Conservation (phyloP, 2,888 invertebrate genomes). For the Pristionchus japonicus region DNA sequence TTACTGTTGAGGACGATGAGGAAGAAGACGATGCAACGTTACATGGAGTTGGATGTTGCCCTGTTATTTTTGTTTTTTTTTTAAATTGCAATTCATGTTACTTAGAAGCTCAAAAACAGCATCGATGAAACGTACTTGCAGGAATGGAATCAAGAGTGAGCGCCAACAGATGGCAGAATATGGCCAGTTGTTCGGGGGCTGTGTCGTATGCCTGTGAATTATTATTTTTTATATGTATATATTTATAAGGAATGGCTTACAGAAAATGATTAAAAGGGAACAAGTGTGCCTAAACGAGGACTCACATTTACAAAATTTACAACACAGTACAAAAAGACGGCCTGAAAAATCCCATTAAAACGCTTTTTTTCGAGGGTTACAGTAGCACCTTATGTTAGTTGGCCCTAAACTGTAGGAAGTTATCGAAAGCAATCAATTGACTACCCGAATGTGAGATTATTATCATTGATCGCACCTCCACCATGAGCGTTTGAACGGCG, state of each 20-base stretch:
- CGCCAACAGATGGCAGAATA: slow-evolving; percentile 14
- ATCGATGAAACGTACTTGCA: not conserved
- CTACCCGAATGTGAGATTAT: no score
- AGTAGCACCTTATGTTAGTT: no score
- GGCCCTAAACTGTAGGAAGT: no score
- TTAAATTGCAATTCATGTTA: not conserved
- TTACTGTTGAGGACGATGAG: not conserved
- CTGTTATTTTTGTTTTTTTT: not conserved
- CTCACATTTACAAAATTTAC: not conserved
- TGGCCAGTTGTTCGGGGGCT: slow-evolving; percentile 9
- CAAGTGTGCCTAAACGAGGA: not conserved
- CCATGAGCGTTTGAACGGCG: not conserved
- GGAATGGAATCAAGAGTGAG: not conserved
- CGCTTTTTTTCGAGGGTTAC: no score
- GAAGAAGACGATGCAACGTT: not conserved
- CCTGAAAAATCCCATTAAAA: no score
- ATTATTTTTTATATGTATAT: not conserved
- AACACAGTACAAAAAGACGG: no score
- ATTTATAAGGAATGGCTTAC: not conserved
- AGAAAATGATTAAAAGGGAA: not conserved
- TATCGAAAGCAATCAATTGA: no score
- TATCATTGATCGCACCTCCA: slow-evolving; percentile 35
- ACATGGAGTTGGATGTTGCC: not conserved
- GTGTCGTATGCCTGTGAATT: not conserved
- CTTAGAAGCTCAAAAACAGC: no score